Evolutionary conservation across 2,888 invertebrate genomes (phyloP).

Genomic region (Agrilus cyanescens): DNA sequence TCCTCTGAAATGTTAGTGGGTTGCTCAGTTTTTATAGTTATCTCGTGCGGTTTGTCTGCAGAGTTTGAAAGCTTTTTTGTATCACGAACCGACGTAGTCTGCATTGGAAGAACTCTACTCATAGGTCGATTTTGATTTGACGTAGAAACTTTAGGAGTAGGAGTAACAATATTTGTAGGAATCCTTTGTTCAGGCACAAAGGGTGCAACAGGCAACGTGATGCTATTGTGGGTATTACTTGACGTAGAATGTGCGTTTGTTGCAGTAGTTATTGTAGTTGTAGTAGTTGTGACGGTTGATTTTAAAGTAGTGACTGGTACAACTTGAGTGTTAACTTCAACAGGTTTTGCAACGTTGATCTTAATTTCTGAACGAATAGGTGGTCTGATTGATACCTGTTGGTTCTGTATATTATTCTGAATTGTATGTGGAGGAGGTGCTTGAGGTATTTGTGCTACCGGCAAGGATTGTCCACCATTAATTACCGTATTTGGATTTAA

Average conservation of each 20-base stretch:
- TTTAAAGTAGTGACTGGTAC: constrained; percentile 14
- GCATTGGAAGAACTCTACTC: constrained; percentile 68
- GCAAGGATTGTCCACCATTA: constrained; percentile 28
- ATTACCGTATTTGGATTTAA: constrained; percentile 50
- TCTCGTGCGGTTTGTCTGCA: constrained; percentile 14
- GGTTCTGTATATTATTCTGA: constrained; percentile 12
- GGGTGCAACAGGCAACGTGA: constrained; percentile 47
- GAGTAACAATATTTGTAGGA: constrained; percentile 61
- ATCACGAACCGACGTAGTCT: constrained; percentile 45
- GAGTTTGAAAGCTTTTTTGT: constrained; percentile 33
- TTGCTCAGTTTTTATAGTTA: constrained; percentile 1
- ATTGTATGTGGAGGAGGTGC: constrained; percentile 12
- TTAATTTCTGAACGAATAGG: constrained; percentile 10
- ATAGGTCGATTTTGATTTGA: constrained; percentile 48
- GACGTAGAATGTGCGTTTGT: constrained; percentile 10
- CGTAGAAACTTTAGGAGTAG: constrained; percentile 41
- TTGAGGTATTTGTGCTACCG: constrained; percentile 17
- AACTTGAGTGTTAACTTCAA: constrained; percentile 6
- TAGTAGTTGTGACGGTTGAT: constrained; percentile 13
- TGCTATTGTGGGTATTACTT: constrained; percentile 42
- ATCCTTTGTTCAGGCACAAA: constrained; percentile 46
- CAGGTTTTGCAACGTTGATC: constrained; percentile 8
- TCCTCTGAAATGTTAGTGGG: no score
- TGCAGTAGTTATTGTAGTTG: constrained; percentile 22
- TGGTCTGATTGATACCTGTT: constrained; percentile 13